Conservation (phyloP, 2,797 vertebrate genomes). For the Parambassis ranga region DNA sequence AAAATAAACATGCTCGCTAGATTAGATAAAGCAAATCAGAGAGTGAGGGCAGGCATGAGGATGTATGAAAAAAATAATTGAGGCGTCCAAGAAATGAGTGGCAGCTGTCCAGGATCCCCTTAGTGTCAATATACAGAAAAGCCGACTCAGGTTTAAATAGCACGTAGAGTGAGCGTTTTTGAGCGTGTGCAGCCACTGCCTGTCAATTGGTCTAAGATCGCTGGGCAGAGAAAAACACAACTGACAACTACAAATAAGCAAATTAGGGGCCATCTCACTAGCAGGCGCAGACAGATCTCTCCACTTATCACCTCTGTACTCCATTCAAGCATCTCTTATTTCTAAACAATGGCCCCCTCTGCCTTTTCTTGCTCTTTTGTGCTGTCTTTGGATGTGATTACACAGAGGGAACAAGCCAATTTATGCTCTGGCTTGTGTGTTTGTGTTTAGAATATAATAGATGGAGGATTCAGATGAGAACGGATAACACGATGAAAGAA, state of each 20-base stretch:
- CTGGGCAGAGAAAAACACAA: constrained; percentile 40
- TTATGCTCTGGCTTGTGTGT: constrained; percentile 5
- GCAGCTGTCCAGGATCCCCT: constrained; percentile 41
- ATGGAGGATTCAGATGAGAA: constrained; percentile 23
- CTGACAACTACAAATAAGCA: constrained; percentile 67
- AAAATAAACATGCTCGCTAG: constrained; percentile 54
- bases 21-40: constrained; percentile 55
- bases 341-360: constrained; percentile 41
- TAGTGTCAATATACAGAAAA: constrained; percentile 13
- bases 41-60: background rate
- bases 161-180: background rate
- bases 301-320: constrained; percentile 42
- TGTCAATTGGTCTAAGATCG: constrained; percentile 29
- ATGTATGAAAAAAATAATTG: constrained; percentile 9
- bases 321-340: constrained; percentile 41
- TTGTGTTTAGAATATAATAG: constrained; percentile 19
- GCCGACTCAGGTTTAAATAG: constrained; percentile 29
- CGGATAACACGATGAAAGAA: constrained; percentile 14
- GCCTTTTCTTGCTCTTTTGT: constrained; percentile 30
- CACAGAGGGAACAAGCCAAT: constrained; percentile 36
- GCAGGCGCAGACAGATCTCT: constrained; percentile 25
- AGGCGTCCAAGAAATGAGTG: constrained; percentile 30
- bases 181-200: constrained; percentile 11
- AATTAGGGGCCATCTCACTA: constrained; percentile 55
- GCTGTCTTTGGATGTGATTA: constrained; percentile 29